Evolutionary conservation across 1,140 invertebrate genomes (phyloP).

Genomic region (Drosophila tsacasi): DNA sequence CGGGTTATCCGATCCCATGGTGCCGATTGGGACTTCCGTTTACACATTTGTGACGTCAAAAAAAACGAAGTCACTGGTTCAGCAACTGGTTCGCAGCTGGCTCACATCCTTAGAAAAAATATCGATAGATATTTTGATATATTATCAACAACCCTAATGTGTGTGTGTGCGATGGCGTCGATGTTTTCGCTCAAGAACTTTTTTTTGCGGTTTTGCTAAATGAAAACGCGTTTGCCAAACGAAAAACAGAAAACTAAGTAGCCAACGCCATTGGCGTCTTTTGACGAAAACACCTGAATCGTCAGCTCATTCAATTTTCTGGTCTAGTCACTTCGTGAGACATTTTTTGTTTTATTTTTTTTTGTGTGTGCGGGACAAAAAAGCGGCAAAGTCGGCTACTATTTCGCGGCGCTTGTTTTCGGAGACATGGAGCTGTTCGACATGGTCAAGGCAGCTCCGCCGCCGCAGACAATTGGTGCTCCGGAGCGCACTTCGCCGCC

Average conservation of each 20-base stretch:
- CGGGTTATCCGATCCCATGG: too few species aligned
- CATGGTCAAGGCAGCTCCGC: constrained; percentile 60
- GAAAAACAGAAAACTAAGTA: background rate
- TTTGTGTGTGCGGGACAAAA: constrained; percentile 8
- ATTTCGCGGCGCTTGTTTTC: background rate
- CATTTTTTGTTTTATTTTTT: background rate
- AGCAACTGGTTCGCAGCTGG: too few species aligned
- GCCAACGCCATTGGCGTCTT: background rate
- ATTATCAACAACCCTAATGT: too few species aligned
- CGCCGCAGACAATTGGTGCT: constrained; percentile 40
- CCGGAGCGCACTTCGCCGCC: background rate
- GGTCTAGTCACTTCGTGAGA: too few species aligned
- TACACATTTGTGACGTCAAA: too few species aligned
- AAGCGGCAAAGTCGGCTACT: constrained; percentile 2
- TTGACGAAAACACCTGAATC: too few species aligned
- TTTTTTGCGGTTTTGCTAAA: constrained; percentile 16
- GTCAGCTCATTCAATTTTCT: background rate
- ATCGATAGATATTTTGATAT: too few species aligned
- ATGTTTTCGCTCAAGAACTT: constrained; percentile 2
- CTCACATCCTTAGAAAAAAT: too few species aligned
- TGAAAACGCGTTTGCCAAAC: constrained; percentile 22
- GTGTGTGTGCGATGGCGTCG: constrained; percentile 24
- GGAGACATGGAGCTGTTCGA: constrained; percentile 65
- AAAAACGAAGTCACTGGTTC: too few species aligned
- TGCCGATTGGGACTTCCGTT: too few species aligned